Conservation (phyloP, 2,797 vertebrate genomes). For the Semotilus atromaculatus region DNA sequence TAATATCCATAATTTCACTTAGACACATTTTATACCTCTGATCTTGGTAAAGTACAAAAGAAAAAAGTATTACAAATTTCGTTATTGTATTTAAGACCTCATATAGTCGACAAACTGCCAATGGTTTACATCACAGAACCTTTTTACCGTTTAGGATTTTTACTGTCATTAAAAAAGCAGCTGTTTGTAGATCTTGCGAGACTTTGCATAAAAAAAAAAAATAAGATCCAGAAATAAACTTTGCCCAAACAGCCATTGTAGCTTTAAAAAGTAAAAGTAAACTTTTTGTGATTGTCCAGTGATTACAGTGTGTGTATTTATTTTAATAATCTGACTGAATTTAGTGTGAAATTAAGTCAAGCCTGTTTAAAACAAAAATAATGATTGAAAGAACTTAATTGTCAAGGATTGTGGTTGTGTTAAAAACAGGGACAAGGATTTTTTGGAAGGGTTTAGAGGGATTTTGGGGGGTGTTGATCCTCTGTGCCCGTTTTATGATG, state of each 20-base stretch:
- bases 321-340: conserved; percentile 65
- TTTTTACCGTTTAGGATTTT: conserved; percentile 19
- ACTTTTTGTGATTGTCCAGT: conserved; percentile 55
- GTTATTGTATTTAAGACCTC: neutral
- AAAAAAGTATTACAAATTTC: conserved; percentile 7
- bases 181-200: conserved; percentile 19
- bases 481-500: conserved; percentile 67
- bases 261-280: conserved; percentile 15
- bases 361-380: conserved; percentile 57
- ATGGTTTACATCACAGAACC: neutral
- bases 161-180: conserved; percentile 12
- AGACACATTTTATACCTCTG: neutral
- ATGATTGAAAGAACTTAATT: conserved; percentile 56
- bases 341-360: conserved; percentile 64
- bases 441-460: neutral
- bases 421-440: conserved; percentile 51
- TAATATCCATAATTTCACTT: neutral
- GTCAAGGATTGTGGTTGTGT: conserved; percentile 67
- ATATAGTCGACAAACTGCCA: conserved; percentile 26
- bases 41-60: neutral
- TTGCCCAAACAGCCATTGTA: conserved; percentile 47
- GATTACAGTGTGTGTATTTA: conserved; percentile 58
- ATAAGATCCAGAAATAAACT: conserved; percentile 6
- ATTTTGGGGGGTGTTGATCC: conserved; percentile 39
- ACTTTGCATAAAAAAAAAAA: conserved; percentile 5